Percentiles rank a stretch among this genome's conserved stretches.
phyloP scores from a whole-genome alignment of 2,888 invertebrate species.

The Dione juno region DNA sequence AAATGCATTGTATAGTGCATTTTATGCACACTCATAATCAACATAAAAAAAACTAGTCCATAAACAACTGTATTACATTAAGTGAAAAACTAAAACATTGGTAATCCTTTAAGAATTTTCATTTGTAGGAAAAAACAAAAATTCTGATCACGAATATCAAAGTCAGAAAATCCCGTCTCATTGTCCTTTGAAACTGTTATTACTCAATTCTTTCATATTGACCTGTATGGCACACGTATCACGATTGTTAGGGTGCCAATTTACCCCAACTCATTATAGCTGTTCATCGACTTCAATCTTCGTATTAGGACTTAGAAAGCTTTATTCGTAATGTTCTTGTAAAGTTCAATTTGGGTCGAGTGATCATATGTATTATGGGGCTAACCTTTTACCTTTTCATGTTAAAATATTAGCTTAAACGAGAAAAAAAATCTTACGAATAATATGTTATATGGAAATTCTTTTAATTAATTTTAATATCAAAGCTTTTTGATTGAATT shows the following conservation, averaged over 20 bases:
- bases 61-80: background rate
- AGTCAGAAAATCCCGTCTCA: slow-evolving; percentile 9
- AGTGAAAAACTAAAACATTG: slow-evolving; percentile 2
- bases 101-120: background rate
- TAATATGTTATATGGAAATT: too few relatives aligned
- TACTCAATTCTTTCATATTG: slow-evolving; percentile 27
- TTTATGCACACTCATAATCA: too few relatives aligned
- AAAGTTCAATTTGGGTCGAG: background rate
- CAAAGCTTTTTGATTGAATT: too few relatives aligned
- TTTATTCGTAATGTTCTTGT: slow-evolving; percentile 14
- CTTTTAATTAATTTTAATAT: too few relatives aligned
- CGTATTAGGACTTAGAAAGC: slow-evolving; percentile 25
- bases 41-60: too few relatives aligned
- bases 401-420: too few relatives aligned
- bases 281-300: slow-evolving; percentile 35
- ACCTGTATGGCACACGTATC: slow-evolving; percentile 31
- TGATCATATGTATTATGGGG: background rate
- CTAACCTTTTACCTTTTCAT: background rate
- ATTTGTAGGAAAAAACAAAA: background rate
- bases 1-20: too few relatives aligned
- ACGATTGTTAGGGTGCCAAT: slow-evolving; percentile 34
- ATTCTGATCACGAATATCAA: slow-evolving; percentile 17
- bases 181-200: slow-evolving; percentile 23
- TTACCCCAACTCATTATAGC: slow-evolving; percentile 31
- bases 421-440: too few relatives aligned